Evolutionary conservation across 2,797 vertebrate species (phyloP).

Genomic region (Podarcis siculus): DNA sequence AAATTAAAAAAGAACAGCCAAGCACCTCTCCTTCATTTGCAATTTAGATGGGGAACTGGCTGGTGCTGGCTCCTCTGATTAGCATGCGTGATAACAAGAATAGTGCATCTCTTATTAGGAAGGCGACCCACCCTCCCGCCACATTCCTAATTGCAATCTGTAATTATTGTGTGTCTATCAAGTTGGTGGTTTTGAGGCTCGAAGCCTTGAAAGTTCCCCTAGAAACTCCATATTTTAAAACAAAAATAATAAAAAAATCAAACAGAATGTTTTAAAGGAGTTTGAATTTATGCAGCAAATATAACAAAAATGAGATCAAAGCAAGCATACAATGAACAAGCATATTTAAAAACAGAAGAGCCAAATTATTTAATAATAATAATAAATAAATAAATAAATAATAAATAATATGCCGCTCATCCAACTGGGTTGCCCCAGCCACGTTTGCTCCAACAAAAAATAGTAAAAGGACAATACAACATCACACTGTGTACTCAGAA

Average conservation of each 20-base stretch:
- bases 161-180: background rate
- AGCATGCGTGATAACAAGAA: slow-evolving; percentile 52
- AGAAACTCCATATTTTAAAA: too few relatives aligned
- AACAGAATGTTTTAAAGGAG: too few relatives aligned
- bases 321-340: too few relatives aligned
- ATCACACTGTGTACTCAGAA: background rate
- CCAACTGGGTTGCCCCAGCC: too few relatives aligned
- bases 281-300: too few relatives aligned
- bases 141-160: background rate
- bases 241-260: too few relatives aligned
- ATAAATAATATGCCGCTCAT: too few relatives aligned
- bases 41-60: slow-evolving; percentile 55
- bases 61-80: slow-evolving; percentile 55
- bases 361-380: background rate
- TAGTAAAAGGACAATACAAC: too few relatives aligned
- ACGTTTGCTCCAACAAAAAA: too few relatives aligned
- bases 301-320: too few relatives aligned
- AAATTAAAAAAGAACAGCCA: background rate
- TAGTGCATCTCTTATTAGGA: slow-evolving; percentile 32
- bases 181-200: background rate
- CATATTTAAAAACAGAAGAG: background rate
- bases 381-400: too few relatives aligned
- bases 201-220: background rate
- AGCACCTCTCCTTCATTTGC: slow-evolving; percentile 31
- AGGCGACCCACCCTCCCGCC: background rate